Conservation (phyloP, 2,113 vertebrate genomes). For the Mus pahari region DNA sequence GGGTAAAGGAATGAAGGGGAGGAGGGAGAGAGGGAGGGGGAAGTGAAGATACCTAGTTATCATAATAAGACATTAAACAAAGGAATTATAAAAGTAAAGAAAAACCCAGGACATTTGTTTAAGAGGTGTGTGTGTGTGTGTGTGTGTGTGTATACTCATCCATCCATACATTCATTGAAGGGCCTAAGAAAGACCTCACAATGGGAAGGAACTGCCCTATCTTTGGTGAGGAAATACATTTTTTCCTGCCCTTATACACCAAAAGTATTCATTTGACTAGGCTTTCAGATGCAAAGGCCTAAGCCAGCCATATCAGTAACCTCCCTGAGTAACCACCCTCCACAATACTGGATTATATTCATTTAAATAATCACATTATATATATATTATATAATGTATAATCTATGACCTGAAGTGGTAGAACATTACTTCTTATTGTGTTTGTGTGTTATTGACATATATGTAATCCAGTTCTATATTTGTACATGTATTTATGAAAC, state of each 20-base stretch:
- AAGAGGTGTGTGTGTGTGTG: background rate
- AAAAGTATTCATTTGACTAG: background rate
- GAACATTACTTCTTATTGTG: background rate
- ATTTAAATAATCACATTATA: background rate
- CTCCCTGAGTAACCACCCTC: background rate
- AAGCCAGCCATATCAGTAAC: background rate
- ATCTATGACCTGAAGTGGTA: background rate
- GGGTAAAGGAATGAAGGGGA: background rate
- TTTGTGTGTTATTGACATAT: background rate
- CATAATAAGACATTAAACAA: background rate
- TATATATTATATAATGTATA: too few species aligned
- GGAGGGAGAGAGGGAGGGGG: background rate
- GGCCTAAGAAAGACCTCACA: background rate
- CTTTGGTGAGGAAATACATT: background rate
- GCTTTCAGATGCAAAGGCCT: background rate
- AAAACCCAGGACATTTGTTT: background rate
- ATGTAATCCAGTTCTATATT: background rate
- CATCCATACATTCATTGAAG: background rate
- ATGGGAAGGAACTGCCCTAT: background rate
- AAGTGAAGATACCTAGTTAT: background rate
- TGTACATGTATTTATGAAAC: background rate
- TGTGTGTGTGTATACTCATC: background rate
- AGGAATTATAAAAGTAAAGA: background rate
- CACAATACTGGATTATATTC: background rate
- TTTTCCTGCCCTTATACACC: background rate